A percentile compares a stretch with the other conserved stretches of the same genome.
Conservation (phyloP, 2,113 vertebrate genomes). For the Acrocephalus arundinaceus region DNA sequence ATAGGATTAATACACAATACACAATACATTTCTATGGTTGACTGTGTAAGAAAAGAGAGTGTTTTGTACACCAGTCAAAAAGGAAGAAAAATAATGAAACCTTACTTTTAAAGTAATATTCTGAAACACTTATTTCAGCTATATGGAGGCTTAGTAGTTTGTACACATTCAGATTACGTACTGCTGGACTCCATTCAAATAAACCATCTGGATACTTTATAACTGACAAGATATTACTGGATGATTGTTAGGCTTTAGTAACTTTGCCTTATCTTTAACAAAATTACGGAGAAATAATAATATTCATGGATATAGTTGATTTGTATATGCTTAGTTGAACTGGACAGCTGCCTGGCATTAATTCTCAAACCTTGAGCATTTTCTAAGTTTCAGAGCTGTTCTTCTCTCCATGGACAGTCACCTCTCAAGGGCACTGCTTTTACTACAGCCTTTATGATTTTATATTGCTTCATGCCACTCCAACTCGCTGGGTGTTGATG, state of each 20-base stretch:
- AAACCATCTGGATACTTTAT: constrained; percentile 46
- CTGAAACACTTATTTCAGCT: constrained; percentile 33
- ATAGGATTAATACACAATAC: neutral
- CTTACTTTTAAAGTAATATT: constrained; percentile 14
- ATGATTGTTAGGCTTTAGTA: constrained; percentile 24
- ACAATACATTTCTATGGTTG: neutral
- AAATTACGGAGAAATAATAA: constrained; percentile 37
- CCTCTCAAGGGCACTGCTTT: constrained; percentile 70
- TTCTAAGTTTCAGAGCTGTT: constrained; percentile 32
- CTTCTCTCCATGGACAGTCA: constrained; percentile 64
- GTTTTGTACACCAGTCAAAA: constrained; percentile 3
- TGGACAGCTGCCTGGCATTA: constrained; percentile 46
- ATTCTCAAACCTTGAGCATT: constrained; percentile 67
- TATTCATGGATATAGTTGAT: constrained; percentile 17
- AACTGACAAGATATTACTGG: constrained; percentile 20
- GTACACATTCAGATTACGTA: neutral
- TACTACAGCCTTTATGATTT: constrained; percentile 72
- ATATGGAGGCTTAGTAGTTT: neutral
- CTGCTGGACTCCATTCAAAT: constrained; percentile 56
- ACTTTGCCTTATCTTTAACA: constrained; percentile 36
- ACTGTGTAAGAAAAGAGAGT: neutral
- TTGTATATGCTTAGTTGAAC: constrained; percentile 43
- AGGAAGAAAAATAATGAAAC: neutral
- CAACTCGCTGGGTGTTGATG: constrained; percentile 52
- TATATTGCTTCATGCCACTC: constrained; percentile 70